A percentile compares a stretch with the other conserved stretches of the same genome.
Evolutionary conservation across 2,797 vertebrate species (phyloP).

Genomic region (Channa striata): DNA sequence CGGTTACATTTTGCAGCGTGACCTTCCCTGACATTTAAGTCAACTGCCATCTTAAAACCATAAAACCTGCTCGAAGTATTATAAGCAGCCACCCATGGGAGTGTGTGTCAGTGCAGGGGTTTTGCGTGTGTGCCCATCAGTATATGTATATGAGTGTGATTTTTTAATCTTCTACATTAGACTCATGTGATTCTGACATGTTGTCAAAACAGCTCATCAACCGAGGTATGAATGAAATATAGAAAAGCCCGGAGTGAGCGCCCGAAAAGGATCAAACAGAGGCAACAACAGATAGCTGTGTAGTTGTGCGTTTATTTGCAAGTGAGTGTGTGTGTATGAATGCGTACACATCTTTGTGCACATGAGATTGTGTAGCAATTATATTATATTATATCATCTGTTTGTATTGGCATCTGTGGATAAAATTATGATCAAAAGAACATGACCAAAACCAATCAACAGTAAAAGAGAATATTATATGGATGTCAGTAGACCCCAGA

Average conservation of each 20-base stretch:
- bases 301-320: constrained; percentile 43
- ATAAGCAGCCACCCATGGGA: constrained; percentile 32
- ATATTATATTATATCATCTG: constrained; percentile 33
- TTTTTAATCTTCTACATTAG: constrained; percentile 66
- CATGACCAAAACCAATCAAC: constrained; percentile 55
- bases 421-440: constrained; percentile 63
- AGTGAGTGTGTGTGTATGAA: constrained; percentile 20
- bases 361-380: constrained; percentile 31
- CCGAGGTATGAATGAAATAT: constrained; percentile 74
- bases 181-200: constrained; percentile 77
- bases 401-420: constrained; percentile 50
- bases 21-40: constrained; percentile 76
- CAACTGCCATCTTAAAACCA: constrained; percentile 66
- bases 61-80: constrained; percentile 49
- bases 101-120: constrained; percentile 4
- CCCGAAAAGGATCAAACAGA: constrained; percentile 73
- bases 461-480: constrained; percentile 72
- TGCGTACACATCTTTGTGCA: constrained; percentile 32
- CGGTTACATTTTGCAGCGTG: constrained; percentile 60
- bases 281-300: constrained; percentile 48
- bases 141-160: constrained; percentile 22
- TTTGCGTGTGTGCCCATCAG: not conserved
- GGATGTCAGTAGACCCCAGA: constrained; percentile 64
- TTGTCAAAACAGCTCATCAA: constrained; percentile 81
- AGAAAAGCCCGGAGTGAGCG: constrained; percentile 63